phyloP scores from a whole-genome alignment of 2,888 invertebrate species.

The Gnatocerus cornutus region DNA sequence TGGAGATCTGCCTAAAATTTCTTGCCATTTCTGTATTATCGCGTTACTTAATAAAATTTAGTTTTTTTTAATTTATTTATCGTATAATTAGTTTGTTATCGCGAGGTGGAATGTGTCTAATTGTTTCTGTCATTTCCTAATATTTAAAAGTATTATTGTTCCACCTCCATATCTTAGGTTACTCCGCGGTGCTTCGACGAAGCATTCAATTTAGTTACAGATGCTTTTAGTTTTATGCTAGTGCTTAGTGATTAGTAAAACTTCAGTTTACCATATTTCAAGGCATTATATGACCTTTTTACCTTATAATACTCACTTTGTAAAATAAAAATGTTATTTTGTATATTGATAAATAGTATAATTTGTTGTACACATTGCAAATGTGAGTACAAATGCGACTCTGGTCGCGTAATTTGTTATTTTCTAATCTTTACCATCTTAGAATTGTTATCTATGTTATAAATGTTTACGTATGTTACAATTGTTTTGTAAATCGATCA shows the following conservation, averaged over 20 bases:
- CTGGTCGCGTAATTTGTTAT: constrained; percentile 56
- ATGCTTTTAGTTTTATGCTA: constrained; percentile 57
- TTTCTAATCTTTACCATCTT: constrained; percentile 63
- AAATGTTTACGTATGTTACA: constrained; percentile 61
- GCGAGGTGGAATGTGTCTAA: constrained; percentile 56
- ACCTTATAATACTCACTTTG: constrained; percentile 68
- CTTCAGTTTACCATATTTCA: constrained; percentile 69
- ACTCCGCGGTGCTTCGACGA: constrained; percentile 44
- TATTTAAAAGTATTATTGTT: constrained; percentile 62
- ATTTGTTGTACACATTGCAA: constrained; percentile 55
- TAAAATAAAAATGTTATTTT: constrained; percentile 60
- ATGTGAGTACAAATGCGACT: constrained; percentile 64
- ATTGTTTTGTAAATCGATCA: constrained; percentile 54
- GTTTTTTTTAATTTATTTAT: constrained; percentile 62
- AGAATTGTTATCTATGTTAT: constrained; percentile 67
- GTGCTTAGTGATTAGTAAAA: constrained; percentile 63
- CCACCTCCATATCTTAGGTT: constrained; percentile 53
- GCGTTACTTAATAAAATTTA: constrained; percentile 59
- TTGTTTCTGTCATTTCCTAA: constrained; percentile 62
- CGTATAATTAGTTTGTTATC: constrained; percentile 55
- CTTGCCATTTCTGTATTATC: constrained; percentile 72
- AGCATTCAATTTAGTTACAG: constrained; percentile 49
- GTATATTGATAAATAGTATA: constrained; percentile 57
- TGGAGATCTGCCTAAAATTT: constrained; percentile 68
- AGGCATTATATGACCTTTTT: constrained; percentile 69